phyloP scores from a whole-genome alignment of 2,113 vertebrate species.

The Erythrolamprus reginae region DNA sequence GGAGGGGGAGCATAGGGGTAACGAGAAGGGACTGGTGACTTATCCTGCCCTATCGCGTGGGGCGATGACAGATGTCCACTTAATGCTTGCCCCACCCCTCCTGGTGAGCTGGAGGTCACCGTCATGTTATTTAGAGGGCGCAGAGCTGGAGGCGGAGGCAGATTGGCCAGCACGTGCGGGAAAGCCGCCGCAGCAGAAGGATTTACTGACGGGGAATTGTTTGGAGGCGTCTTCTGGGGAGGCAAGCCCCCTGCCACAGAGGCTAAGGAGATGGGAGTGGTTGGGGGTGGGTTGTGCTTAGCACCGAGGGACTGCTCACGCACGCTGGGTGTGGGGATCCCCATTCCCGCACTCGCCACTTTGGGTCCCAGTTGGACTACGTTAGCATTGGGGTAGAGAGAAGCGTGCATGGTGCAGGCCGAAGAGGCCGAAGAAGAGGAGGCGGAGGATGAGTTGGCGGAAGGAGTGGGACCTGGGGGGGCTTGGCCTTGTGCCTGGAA shows the following conservation, averaged over 20 bases:
- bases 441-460: conserved; percentile 55
- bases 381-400: conserved; percentile 51
- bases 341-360: conserved; percentile 43
- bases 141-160: conserved; percentile 89
- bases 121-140: conserved; percentile 78
- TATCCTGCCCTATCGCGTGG: conserved; percentile 65
- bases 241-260: conserved; percentile 59
- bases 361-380: conserved; percentile 61
- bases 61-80: conserved; percentile 61
- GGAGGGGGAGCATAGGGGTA: conserved; percentile 62
- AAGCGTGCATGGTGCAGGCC: conserved; percentile 45
- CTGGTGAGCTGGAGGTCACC: conserved; percentile 64
- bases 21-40: conserved; percentile 60
- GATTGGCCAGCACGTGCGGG: conserved; percentile 70
- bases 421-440: conserved; percentile 59
- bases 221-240: conserved; percentile 61
- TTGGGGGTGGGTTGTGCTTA: conserved; percentile 78
- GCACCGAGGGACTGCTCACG: conserved; percentile 58
- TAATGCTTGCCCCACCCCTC: conserved; percentile 76
- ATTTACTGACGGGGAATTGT: conserved; percentile 60
- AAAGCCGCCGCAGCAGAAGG: conserved; percentile 53
- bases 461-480: conserved; percentile 64
- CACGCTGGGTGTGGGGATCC: conserved; percentile 42
- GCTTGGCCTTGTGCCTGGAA: conserved; percentile 67
- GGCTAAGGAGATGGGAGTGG: conserved; percentile 70